Percentiles rank a stretch among this genome's conserved stretches.
These are phyloP conservation scores for Xestobium rufovillosum DNA, from an alignment of 2,888 invertebrate species.

Conservation along the genomic window DNA sequence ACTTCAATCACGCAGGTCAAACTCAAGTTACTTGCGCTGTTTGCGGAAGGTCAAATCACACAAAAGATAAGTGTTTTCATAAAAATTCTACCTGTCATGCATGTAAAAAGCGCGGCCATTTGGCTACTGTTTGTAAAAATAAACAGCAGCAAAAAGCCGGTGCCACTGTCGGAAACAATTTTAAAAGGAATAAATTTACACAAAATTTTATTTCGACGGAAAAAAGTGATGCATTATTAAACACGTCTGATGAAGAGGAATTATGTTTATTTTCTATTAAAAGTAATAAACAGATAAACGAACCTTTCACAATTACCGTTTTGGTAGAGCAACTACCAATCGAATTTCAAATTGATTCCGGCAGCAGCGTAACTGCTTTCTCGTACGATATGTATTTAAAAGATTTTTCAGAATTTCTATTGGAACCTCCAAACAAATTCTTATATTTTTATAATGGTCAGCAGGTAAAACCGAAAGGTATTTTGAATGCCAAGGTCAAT, in stretches of 20 bases:
- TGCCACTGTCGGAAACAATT: not conserved
- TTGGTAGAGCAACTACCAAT: slow-evolving; percentile 4
- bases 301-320: slow-evolving; percentile 3
- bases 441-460: too few relatives aligned
- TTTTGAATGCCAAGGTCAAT: too few relatives aligned
- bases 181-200: slow-evolving; percentile 5
- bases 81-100: slow-evolving; percentile 11
- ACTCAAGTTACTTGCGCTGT: slow-evolving; percentile 7
- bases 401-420: not conserved
- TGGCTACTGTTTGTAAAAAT: slow-evolving; percentile 8
- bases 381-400: slow-evolving; percentile 9
- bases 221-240: not conserved
- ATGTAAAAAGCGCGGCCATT: slow-evolving; percentile 11
- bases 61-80: slow-evolving; percentile 16
- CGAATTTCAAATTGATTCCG: slow-evolving; percentile 9
- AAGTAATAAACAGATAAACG: too few relatives aligned
- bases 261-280: too few relatives aligned
- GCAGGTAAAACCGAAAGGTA: too few relatives aligned
- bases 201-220: slow-evolving; percentile 1
- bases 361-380: not conserved
- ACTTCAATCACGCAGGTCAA: not conserved
- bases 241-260: slow-evolving; percentile 5
- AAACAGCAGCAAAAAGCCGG: not conserved
- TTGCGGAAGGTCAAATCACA: slow-evolving; percentile 10
- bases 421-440: too few relatives aligned